phyloP scores from a whole-genome alignment of 2,113 vertebrate genomes.

The Bungarus multicinctus region DNA sequence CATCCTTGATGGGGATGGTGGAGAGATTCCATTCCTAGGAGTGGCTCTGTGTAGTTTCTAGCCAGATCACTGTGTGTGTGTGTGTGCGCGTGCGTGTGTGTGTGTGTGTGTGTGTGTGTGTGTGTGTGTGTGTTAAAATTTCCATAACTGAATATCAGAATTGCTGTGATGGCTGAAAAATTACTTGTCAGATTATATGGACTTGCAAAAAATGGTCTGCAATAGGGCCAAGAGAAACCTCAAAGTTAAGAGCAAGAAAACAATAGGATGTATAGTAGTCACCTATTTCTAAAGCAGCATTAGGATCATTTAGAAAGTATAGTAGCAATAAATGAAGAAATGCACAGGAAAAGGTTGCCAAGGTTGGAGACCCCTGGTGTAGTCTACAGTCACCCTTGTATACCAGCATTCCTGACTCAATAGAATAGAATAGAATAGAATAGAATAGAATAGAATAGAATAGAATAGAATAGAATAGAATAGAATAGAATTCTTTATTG shows the following conservation, averaged over 20 bases:
- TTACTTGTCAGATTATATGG: not conserved
- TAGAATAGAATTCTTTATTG: too few species aligned
- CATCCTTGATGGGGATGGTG: not conserved
- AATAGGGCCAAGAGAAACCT: not conserved
- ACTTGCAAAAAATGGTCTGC: not conserved
- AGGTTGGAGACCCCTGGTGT: too few species aligned
- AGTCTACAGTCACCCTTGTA: too few species aligned
- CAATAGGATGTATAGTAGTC: not conserved
- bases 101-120: not conserved
- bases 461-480: too few species aligned
- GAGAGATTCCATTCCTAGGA: not conserved
- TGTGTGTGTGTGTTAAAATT: not conserved
- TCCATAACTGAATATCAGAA: slow-evolving; percentile 17
- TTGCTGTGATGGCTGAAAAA: not conserved
- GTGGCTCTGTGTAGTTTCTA: not conserved
- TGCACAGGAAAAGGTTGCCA: too few species aligned
- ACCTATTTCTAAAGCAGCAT: not conserved
- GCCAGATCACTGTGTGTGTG: not conserved
- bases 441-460: too few species aligned
- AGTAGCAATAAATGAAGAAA: not conserved
- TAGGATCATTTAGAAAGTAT: not conserved
- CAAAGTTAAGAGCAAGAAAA: not conserved
- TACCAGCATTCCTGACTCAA: too few species aligned
- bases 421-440: too few species aligned
- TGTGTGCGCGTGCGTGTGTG: too few species aligned